A percentile compares a stretch with the other conserved stretches of the same genome.
Conservation (phyloP, 1,140 invertebrate species). For the Macrobrachium nipponense region DNA sequence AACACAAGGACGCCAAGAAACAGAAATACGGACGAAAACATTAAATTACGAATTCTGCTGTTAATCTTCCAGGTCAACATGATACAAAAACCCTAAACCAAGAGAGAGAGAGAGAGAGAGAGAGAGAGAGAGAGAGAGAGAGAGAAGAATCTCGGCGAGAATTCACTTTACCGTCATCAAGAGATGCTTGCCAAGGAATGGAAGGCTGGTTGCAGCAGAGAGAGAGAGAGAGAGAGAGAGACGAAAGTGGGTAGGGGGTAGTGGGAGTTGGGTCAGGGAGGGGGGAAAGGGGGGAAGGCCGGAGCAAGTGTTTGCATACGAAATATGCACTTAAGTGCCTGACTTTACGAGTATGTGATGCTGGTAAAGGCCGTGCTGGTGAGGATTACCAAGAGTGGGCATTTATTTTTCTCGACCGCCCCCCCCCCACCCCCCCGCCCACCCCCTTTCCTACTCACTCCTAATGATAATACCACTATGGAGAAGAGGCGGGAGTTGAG, state of each 20-base stretch:
- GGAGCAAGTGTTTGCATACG: background rate
- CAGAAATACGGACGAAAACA: background rate
- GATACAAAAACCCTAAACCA: background rate
- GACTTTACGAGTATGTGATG: too few species aligned
- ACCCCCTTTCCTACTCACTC: too few species aligned
- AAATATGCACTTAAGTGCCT: too few species aligned
- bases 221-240: background rate
- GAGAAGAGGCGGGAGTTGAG: too few species aligned
- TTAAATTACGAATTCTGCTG: background rate
- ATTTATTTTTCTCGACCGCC: too few species aligned
- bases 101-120: conserved; percentile 7
- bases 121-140: background rate
- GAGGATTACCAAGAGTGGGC: too few species aligned
- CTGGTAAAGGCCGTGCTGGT: too few species aligned
- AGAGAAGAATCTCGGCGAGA: background rate
- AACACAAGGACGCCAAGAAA: background rate
- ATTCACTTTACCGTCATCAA: background rate
- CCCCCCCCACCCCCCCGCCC: too few species aligned
- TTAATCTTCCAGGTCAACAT: background rate
- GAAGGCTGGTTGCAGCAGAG: background rate
- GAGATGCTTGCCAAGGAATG: too few species aligned
- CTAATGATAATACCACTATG: too few species aligned
- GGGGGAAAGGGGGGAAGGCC: background rate
- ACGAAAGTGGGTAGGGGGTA: background rate
- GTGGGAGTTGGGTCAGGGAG: background rate